Conservation (phyloP, 2,888 invertebrate species). For the Invenusta paracnida region DNA sequence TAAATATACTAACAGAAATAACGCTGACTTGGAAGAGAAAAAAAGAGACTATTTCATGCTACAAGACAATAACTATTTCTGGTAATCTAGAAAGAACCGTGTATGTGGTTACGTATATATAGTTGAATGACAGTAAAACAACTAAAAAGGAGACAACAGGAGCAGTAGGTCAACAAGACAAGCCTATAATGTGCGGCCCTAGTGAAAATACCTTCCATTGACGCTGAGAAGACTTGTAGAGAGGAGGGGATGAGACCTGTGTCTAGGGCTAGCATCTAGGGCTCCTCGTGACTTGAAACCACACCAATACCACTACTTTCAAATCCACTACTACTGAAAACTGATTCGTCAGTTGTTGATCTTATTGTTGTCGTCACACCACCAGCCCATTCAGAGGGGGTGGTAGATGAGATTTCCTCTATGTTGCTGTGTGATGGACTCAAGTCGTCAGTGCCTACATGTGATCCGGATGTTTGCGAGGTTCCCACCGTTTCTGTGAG, state of each 20-base stretch:
- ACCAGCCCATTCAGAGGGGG: too few relatives aligned
- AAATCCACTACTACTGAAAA: background rate
- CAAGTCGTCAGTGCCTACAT: background rate
- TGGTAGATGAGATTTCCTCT: background rate
- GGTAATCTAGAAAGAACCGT: too few relatives aligned
- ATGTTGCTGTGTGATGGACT: background rate
- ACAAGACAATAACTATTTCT: too few relatives aligned
- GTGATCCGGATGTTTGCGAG: background rate
- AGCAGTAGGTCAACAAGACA: too few relatives aligned
- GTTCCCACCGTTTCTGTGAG: background rate
- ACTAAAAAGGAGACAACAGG: too few relatives aligned
- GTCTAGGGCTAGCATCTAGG: background rate
- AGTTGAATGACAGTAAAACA: too few relatives aligned
- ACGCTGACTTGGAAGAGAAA: too few relatives aligned
- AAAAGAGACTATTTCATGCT: too few relatives aligned
- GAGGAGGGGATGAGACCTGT: too few relatives aligned
- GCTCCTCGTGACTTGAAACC: background rate
- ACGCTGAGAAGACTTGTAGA: background rate
- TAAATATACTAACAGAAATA: too few relatives aligned
- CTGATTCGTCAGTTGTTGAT: background rate
- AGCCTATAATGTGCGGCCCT: background rate
- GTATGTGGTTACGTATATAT: too few relatives aligned
- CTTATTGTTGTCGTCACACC: too few relatives aligned
- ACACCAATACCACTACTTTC: background rate
- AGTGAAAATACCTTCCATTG: background rate